phyloP scores from a whole-genome alignment of 2,797 vertebrate species.

The Miichthys miiuy region DNA sequence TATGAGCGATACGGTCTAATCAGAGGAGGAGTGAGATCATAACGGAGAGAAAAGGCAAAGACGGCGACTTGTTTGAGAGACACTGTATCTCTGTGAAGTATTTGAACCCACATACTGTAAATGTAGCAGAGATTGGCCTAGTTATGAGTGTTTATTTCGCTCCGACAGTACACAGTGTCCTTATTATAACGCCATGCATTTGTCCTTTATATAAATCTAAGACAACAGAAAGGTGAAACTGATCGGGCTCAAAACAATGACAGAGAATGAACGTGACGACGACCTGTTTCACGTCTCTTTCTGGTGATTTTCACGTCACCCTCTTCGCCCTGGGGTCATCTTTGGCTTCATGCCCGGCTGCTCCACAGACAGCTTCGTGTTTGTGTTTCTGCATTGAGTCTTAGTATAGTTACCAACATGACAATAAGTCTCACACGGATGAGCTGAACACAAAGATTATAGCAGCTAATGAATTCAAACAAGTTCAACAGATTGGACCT shows the following conservation, averaged over 20 bases:
- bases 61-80: constrained; percentile 17
- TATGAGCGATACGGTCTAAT: constrained; percentile 32
- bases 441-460: neutral
- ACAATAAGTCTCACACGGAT: neutral
- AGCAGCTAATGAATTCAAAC: neutral
- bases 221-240: constrained; percentile 5
- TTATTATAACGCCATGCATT: constrained; percentile 47
- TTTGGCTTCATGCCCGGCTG: neutral
- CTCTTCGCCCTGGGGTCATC: neutral
- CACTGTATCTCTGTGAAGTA: constrained; percentile 30
- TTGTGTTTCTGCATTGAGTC: no score
- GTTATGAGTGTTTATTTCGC: constrained; percentile 62
- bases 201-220: constrained; percentile 34
- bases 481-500: neutral
- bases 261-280: neutral
- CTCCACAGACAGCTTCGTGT: no score
- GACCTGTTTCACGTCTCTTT: neutral
- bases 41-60: constrained; percentile 29
- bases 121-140: constrained; percentile 70
- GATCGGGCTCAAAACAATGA: neutral
- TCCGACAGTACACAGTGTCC: constrained; percentile 63
- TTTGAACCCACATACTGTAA: constrained; percentile 63
- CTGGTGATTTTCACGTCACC: constrained; percentile 1
- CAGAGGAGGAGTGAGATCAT: constrained; percentile 30
- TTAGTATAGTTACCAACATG: no score